A percentile compares a stretch with the other conserved stretches of the same genome.
Evolutionary conservation across 2,797 vertebrate genomes (phyloP).

Genomic region (Adelosebastes latens): DNA sequence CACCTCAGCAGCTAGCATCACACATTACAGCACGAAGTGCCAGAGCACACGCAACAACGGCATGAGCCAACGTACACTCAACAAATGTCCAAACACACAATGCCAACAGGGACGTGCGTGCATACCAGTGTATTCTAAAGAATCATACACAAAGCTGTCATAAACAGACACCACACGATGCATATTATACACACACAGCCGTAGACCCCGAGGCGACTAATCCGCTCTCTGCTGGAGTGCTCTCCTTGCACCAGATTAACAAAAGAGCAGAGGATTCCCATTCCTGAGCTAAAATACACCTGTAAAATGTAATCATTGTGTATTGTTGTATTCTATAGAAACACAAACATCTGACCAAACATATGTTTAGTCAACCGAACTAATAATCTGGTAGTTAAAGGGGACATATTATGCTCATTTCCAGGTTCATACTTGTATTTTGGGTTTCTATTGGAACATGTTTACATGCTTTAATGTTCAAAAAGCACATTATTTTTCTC

Average conservation of each 20-base stretch:
- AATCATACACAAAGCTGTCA: not conserved
- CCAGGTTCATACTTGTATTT: too few species aligned
- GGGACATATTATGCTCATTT: too few species aligned
- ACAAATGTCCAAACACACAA: not conserved
- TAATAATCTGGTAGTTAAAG: not conserved
- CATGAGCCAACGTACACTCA: not conserved
- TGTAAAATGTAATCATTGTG: not conserved
- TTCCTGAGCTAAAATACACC: slow-evolving; percentile 21
- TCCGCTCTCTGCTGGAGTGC: slow-evolving; percentile 24
- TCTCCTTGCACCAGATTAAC: slow-evolving; percentile 24
- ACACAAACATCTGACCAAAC: not conserved
- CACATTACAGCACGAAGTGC: slow-evolving; percentile 17
- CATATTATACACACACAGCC: not conserved
- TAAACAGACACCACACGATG: not conserved
- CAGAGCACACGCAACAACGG: not conserved
- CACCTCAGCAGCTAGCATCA: slow-evolving; percentile 36
- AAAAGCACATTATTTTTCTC: too few species aligned
- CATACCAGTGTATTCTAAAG: not conserved
- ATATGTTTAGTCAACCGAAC: not conserved
- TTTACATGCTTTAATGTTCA: too few species aligned
- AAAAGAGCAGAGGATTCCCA: slow-evolving; percentile 11
- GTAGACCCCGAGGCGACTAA: slow-evolving; percentile 15
- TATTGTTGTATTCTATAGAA: not conserved
- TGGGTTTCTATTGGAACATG: too few species aligned
- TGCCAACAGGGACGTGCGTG: not conserved